These are phyloP conservation scores for Rhopalosiphum padi DNA, from an alignment of 1,140 invertebrate species.

Conservation along the genomic window DNA sequence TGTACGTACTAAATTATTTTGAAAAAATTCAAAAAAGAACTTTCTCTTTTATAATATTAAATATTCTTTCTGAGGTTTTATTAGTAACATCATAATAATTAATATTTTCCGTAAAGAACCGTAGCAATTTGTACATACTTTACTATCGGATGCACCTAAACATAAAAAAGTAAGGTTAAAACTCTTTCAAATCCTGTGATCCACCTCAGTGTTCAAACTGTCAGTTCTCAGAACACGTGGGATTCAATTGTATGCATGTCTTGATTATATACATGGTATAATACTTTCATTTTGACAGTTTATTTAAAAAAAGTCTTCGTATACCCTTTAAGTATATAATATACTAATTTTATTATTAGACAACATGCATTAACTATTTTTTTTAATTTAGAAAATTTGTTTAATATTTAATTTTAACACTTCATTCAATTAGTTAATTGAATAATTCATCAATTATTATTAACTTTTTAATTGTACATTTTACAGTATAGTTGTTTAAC, in stretches of 20 bases:
- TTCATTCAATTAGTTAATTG: background rate
- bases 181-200: background rate
- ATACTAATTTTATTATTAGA: background rate
- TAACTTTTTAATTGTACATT: too few relatives aligned
- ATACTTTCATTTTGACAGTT: background rate
- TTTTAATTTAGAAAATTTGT: background rate
- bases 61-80: background rate
- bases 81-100: background rate
- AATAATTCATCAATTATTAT: background rate
- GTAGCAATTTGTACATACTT: background rate
- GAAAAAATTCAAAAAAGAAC: background rate
- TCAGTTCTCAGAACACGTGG: background rate
- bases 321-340: background rate
- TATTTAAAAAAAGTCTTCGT: background rate
- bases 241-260: background rate
- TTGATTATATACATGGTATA: background rate
- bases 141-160: background rate
- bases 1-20: background rate
- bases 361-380: background rate
- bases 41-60: background rate
- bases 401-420: background rate
- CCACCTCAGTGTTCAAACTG: constrained; percentile 22
- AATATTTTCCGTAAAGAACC: background rate
- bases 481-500: too few relatives aligned
- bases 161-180: constrained; percentile 26